Evolutionary conservation across 2,113 vertebrate species (phyloP).

Genomic region (Pleuronectes platessa): DNA sequence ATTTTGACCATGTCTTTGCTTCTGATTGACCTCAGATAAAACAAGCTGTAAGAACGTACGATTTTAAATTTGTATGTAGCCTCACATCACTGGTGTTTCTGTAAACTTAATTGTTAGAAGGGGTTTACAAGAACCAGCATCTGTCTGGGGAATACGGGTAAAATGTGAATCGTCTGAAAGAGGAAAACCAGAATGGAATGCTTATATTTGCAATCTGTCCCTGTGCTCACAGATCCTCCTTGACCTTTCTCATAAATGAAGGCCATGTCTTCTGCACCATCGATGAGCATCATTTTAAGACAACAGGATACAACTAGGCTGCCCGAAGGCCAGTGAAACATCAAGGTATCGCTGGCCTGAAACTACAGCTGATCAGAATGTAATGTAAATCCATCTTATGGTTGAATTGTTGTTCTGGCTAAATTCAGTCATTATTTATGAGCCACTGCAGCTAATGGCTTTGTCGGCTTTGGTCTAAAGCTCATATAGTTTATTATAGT

Average conservation of each 20-base stretch:
- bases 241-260: conserved; percentile 87
- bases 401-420: background rate
- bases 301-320: conserved; percentile 53
- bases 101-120: background rate
- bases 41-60: too few relatives aligned
- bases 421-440: background rate
- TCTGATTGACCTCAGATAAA: too few relatives aligned
- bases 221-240: conserved; percentile 78
- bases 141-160: background rate
- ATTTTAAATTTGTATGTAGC: background rate
- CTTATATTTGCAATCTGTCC: background rate
- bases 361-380: background rate
- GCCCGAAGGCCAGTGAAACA: background rate
- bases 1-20: too few relatives aligned
- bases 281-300: conserved; percentile 90
- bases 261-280: conserved; percentile 89
- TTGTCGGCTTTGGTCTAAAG: background rate
- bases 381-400: too few relatives aligned
- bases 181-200: too few relatives aligned
- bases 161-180: background rate
- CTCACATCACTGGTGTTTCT: background rate
- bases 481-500: background rate
- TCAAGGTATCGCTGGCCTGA: background rate
- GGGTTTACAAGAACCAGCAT: background rate
- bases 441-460: background rate